These are phyloP conservation scores for Ceratotherium simum DNA, from an alignment of 2,113 vertebrate species.

Conservation along the genomic window DNA sequence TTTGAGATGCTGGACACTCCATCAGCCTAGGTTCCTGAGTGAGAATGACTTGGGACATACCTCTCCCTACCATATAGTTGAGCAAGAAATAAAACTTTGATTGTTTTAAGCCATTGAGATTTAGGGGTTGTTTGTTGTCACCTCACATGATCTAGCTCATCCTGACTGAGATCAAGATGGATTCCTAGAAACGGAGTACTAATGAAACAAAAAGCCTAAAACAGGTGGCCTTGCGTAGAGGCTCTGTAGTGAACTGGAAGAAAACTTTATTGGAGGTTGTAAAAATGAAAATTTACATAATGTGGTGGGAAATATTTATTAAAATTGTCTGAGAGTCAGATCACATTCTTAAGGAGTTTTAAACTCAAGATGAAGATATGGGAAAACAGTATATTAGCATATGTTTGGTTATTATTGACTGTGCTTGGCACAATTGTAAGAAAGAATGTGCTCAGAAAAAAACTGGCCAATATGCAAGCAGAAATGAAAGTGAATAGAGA, in stretches of 20 bases:
- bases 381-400: neutral
- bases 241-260: neutral
- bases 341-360: conserved; percentile 24
- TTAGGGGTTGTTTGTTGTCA: neutral
- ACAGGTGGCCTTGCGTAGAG: neutral
- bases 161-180: conserved; percentile 3
- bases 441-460: conserved; percentile 41
- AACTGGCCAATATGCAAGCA: conserved; percentile 7
- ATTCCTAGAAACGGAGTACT: neutral
- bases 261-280: neutral
- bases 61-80: neutral
- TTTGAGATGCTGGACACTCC: neutral
- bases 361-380: conserved; percentile 25
- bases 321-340: neutral
- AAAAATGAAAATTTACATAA: conserved; percentile 1
- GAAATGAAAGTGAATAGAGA: conserved; percentile 36
- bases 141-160: neutral
- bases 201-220: neutral
- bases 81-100: neutral
- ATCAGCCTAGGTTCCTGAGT: neutral
- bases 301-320: conserved; percentile 16
- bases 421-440: conserved; percentile 34
- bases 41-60: neutral
- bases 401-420: conserved; percentile 47
- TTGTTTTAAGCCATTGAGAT: conserved; percentile 17